Evolutionary conservation across 1,140 invertebrate genomes (phyloP), one percentile per base, ranked within the genome.

Genomic region (Coenobita brevimanus): DNA sequence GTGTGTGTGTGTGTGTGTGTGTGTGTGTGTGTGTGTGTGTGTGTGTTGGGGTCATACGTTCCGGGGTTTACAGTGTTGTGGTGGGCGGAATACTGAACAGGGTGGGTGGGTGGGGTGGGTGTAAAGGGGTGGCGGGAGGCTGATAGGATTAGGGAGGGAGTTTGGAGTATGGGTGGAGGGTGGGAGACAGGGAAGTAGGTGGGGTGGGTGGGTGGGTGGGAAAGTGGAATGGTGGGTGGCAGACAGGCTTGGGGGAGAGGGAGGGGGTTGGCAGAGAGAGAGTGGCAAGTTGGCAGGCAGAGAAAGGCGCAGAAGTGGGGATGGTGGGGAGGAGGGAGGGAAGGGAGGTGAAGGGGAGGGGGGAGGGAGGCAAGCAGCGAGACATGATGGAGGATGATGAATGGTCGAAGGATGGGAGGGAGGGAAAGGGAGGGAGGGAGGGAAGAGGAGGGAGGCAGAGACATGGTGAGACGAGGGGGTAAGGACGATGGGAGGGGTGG

Each of bases 1-100:
- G 38, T 76, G 38, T 78, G 38, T 78, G 27, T 78, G 38, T 78
- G 24, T 46, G 17, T 78, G 24, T 46, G 43, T 78, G 43, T 78
- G 24, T 78, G 43, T 78, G 1, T 71, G 21, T 46, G 17, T 78
- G 43, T 78, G 3, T 78, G 43, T 50, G n/a, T 78, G 24, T 78
- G 43, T 4, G 38, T 43, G n/a, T 76, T 76, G 27, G 15, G n/a
- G 50, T 30, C 24, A 57, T 79, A 57, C n/a, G 33, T 79, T 30
- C 15, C 27, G 50, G 33, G 13, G 33, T 79, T 38, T 38, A 38
- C 38, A 38, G 6, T 13, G 8, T 30, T 33, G 21, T 73, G 21
- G 8, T 15, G 36, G 21, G 4, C 13, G 36, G 21, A 15, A 41
- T 41, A 41, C 41, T 15, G 3, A 73, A 38, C 36, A 17, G 41